A percentile compares a stretch with the other conserved stretches of the same genome.
Evolutionary conservation across 2,113 vertebrate species (phyloP).

Genomic region (Macquaria australasica): DNA sequence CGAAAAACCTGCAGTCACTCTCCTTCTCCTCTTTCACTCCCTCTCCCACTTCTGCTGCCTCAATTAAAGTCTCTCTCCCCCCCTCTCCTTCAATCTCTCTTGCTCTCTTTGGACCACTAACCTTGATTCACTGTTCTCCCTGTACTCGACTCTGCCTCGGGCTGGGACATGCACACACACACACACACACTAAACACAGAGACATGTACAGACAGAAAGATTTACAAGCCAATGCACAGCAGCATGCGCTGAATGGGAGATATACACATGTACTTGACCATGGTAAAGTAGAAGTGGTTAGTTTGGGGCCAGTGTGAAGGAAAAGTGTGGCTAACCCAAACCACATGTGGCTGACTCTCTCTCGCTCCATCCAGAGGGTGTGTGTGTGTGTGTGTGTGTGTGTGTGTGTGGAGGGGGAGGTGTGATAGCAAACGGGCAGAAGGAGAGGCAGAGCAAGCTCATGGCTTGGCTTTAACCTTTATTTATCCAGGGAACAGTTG

Average conservation of each 20-base stretch:
- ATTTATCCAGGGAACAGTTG: conserved; percentile 56
- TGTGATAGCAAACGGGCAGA: conserved; percentile 47
- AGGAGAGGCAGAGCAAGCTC: conserved; percentile 51
- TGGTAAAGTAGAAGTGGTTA: conserved; percentile 68
- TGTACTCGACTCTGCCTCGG: conserved; percentile 57
- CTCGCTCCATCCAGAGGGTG: conserved; percentile 57
- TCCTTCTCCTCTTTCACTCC: conserved; percentile 17
- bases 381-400: conserved; percentile 17
- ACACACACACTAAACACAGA: conserved; percentile 41
- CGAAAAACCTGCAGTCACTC: neutral
- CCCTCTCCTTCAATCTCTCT: conserved; percentile 41
- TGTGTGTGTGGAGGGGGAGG: conserved; percentile 33
- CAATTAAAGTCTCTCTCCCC: conserved; percentile 35
- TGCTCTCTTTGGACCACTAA: conserved; percentile 74
- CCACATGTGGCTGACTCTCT: conserved; percentile 77
- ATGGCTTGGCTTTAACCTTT: conserved; percentile 63
- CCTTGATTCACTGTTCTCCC: conserved; percentile 72
- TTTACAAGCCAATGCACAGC: conserved; percentile 58
- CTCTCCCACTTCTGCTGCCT: conserved; percentile 41
- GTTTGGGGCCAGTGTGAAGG: conserved; percentile 72
- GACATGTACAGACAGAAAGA: conserved; percentile 39
- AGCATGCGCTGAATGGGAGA: conserved; percentile 25
- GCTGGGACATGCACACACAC: conserved; percentile 35
- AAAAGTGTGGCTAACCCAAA: conserved; percentile 78
- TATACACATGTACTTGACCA: conserved; percentile 66